Evolutionary conservation across 2,797 vertebrate genomes (phyloP), one percentile per base, ranked within the genome.

Genomic region (Trematomus bernacchii): DNA sequence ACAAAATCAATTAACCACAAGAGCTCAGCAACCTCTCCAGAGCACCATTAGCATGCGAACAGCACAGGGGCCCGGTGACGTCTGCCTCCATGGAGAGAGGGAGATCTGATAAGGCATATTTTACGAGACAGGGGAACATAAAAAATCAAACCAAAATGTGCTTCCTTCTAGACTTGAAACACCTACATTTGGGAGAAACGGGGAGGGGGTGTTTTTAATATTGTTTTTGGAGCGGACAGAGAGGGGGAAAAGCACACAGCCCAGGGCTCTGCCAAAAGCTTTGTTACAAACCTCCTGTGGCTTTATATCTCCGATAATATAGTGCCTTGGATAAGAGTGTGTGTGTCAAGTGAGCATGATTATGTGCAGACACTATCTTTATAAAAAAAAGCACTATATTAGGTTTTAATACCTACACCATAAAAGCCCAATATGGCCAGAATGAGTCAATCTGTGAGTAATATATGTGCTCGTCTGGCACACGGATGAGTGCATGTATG

Each of bases 1-100:
- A 88, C 73, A 89, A 89, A 91, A 89, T 90, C 85, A 91, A 93
- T 91, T 79, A 88, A 86, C 76, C 82, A 80, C 80, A 67, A 48
- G 63, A 80, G 80, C 80, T 77, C 63, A 13, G 74, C 65, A 47
- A n/a, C 55, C 70, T 77, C 78, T 84, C 52, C 73, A 58, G 53
- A 76, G 64, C 71, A 54, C 67, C 47, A 73, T 85, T 77, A 75
- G 83, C 79, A 76, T 78, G 77, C 11, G 7, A 52, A 50, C 59
- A 33, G 70, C 53, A 16, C 61, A 52, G 46, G 46, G 66, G 66
- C 43, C 40, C 59, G 0, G 50, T 19, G 85, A 82, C 83, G 71
- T 76, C 60, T 79, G 43, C 58, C 82, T 80, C 76, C 16, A 2
- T 5, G 3, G 60, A 62, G 83, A 72, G 60, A 59, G 46, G 59